Evolutionary conservation across 2,113 vertebrate genomes (phyloP).

Genomic region (Loxodonta africana): DNA sequence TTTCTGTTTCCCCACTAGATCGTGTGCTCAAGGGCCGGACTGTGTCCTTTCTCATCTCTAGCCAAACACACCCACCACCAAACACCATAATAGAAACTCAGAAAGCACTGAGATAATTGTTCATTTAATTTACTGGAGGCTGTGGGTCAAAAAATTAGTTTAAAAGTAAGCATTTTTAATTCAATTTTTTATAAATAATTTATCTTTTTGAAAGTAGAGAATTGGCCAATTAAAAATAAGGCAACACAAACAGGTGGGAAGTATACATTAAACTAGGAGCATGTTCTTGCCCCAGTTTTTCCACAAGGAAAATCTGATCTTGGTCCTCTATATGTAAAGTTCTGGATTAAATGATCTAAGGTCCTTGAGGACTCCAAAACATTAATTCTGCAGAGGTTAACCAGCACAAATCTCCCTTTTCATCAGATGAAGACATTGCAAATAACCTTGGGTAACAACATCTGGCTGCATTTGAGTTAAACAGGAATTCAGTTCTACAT

Average conservation of each 20-base stretch:
- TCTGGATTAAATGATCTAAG: neutral
- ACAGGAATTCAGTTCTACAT: neutral
- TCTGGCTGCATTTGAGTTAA: neutral
- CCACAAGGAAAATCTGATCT: neutral
- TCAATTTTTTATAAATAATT: neutral
- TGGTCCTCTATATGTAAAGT: neutral
- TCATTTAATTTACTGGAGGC: neutral
- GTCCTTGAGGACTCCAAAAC: conserved; percentile 8
- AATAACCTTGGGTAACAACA: neutral
- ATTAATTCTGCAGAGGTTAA: neutral
- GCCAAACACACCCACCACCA: neutral
- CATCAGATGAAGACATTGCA: neutral
- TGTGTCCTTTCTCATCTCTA: neutral
- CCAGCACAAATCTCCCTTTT: neutral
- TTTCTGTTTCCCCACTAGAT: neutral
- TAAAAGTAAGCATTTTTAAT: neutral
- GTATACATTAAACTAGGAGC: neutral
- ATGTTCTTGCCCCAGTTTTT: neutral
- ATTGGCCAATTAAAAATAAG: conserved; percentile 16
- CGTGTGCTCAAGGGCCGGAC: neutral
- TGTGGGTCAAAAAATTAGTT: neutral
- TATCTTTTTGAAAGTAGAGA: neutral
- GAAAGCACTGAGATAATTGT: neutral
- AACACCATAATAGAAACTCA: neutral
- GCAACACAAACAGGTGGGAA: neutral